Conservation (phyloP, 2,113 vertebrate species). For the Rhynchopsitta pachyrhyncha region DNA sequence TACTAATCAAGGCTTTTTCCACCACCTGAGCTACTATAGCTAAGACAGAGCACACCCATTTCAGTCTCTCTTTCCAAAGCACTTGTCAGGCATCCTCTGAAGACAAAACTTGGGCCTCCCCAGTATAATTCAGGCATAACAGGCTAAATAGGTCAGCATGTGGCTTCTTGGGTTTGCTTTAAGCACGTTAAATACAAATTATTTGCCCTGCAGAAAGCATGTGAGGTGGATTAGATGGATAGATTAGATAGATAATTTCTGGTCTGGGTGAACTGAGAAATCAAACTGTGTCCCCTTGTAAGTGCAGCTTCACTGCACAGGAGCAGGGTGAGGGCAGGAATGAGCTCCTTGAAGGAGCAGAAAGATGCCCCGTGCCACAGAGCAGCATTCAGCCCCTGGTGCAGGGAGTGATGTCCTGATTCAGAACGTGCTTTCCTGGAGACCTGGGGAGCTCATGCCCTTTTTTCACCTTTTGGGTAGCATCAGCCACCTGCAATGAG, state of each 20-base stretch:
- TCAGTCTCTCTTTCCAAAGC: neutral
- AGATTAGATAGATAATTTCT: neutral
- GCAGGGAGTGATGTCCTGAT: rapidly evolving
- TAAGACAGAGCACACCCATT: neutral
- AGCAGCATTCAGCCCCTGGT: neutral
- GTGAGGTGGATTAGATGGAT: neutral
- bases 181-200: too few species aligned
- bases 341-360: neutral
- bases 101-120: neutral
- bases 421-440: neutral
- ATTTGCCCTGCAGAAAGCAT: neutral
- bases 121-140: neutral
- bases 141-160: neutral
- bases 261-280: neutral
- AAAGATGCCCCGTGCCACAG: neutral
- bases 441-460: too few species aligned
- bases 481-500: neutral
- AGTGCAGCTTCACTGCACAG: neutral
- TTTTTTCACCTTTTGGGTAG: neutral
- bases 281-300: neutral
- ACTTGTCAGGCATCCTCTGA: neutral
- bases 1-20: neutral
- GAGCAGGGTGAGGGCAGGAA: neutral
- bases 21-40: neutral
- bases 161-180: neutral